Percentiles rank a stretch among this genome's conserved stretches.
Evolutionary conservation across 2,797 vertebrate genomes (phyloP).

Genomic region (Phoeniculus purpureus): DNA sequence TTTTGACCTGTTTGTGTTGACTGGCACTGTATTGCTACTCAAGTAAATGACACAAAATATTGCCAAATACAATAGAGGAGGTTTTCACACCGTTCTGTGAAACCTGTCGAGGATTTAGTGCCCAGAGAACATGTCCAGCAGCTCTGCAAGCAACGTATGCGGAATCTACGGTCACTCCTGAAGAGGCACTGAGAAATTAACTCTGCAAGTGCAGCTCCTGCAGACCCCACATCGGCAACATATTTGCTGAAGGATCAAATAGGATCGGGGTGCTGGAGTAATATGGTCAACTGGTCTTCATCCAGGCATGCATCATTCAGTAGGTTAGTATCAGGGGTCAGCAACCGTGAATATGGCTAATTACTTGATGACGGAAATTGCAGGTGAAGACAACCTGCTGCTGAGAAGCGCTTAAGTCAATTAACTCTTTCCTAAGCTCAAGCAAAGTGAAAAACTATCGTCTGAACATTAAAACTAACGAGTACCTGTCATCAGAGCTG

Average conservation of each 20-base stretch:
- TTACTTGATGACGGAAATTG: constrained; percentile 73
- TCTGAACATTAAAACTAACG: constrained; percentile 71
- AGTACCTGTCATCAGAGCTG: constrained; percentile 65
- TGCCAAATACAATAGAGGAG: constrained; percentile 86
- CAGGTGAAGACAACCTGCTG: constrained; percentile 75
- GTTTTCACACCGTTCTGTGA: constrained; percentile 68
- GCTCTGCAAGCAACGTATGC: constrained; percentile 64
- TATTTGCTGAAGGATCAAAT: constrained; percentile 71
- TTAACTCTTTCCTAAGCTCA: constrained; percentile 74
- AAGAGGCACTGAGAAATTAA: constrained; percentile 65
- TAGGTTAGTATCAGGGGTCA: constrained; percentile 75
- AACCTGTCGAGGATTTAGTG: constrained; percentile 60
- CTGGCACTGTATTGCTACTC: constrained; percentile 71
- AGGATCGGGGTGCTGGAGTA: constrained; percentile 66
- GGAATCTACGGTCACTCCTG: constrained; percentile 57
- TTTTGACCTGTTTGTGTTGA: constrained; percentile 75
- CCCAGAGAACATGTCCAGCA: constrained; percentile 62
- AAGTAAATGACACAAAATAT: constrained; percentile 88
- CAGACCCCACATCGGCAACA: constrained; percentile 73
- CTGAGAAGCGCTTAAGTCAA: constrained; percentile 66
- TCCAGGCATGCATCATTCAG: constrained; percentile 72
- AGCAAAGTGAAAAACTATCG: constrained; percentile 67
- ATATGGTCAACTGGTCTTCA: constrained; percentile 77
- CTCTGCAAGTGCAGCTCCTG: background rate
- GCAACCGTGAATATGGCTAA: constrained; percentile 79